phyloP scores from a whole-genome alignment of 2,797 vertebrate genomes.

The Gallinago solitaria region DNA sequence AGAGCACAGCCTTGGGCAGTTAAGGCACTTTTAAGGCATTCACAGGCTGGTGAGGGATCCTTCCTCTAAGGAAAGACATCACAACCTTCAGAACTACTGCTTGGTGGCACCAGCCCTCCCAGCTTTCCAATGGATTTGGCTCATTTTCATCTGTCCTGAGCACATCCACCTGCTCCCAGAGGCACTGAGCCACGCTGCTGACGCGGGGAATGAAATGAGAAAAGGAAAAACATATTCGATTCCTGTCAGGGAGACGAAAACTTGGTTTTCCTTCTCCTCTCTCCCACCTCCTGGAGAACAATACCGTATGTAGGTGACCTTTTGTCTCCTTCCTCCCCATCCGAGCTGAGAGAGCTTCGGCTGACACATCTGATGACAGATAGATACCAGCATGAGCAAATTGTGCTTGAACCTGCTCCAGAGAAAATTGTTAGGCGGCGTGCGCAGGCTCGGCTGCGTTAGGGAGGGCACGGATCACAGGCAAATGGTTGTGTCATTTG shows the following conservation, averaged over 20 bases:
- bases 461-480: not conserved
- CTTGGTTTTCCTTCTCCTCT: not conserved
- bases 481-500: constrained; percentile 23
- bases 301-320: not conserved
- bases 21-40: not conserved
- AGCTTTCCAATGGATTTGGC: not conserved
- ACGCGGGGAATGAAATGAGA: not conserved
- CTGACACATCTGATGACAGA: constrained; percentile 33
- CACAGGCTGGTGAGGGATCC: not conserved
- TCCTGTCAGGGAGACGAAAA: not conserved
- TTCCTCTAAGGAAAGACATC: not conserved
- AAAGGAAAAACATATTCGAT: accelerated
- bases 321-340: not conserved
- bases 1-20: not conserved
- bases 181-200: not conserved
- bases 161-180: not conserved
- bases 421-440: not conserved
- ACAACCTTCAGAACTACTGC: not conserved
- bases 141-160: not conserved
- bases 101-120: not conserved
- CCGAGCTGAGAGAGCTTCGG: not conserved
- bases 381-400: constrained; percentile 28
- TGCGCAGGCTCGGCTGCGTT: not conserved
- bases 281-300: not conserved
- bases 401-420: constrained; percentile 30